Percentiles rank a stretch among this genome's conserved stretches.
phyloP scores from a whole-genome alignment of 2,113 vertebrate genomes.

The Solea solea region DNA sequence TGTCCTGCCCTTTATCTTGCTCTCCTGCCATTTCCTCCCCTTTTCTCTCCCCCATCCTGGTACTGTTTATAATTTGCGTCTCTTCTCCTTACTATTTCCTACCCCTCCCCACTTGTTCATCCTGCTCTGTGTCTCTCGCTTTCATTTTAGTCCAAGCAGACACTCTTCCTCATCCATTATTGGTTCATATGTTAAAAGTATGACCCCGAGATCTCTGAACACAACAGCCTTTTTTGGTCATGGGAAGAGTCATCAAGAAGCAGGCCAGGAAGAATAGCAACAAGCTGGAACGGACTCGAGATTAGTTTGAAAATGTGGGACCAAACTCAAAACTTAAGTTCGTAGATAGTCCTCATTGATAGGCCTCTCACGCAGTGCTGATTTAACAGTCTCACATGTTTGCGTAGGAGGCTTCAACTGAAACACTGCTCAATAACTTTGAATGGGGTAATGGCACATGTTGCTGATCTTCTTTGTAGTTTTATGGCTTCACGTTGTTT shows the following conservation, averaged over 20 bases:
- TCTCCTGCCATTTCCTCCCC: conserved; percentile 60
- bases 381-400: too few relatives aligned
- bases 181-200: conserved; percentile 49
- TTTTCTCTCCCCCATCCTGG: conserved; percentile 27
- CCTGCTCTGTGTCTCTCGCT: background rate
- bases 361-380: too few relatives aligned
- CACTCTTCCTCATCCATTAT: conserved; percentile 47
- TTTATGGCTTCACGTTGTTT: too few relatives aligned
- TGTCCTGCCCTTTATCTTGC: conserved; percentile 61
- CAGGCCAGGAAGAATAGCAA: conserved; percentile 26
- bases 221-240: conserved; percentile 70
- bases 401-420: too few relatives aligned
- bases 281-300: conserved; percentile 27
- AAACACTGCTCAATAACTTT: too few relatives aligned
- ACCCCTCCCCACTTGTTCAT: conserved; percentile 32
- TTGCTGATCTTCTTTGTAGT: too few relatives aligned
- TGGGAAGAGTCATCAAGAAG: conserved; percentile 49
- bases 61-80: conserved; percentile 52
- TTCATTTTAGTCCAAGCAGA: conserved; percentile 44
- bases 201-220: conserved; percentile 59
- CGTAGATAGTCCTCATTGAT: background rate
- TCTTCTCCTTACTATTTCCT: conserved; percentile 19
- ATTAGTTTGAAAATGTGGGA: conserved; percentile 14
- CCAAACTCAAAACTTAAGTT: background rate
- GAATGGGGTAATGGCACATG: too few relatives aligned